A percentile compares a stretch with the other conserved stretches of the same genome.
Conservation (phyloP, 2,797 vertebrate species). For the Coranthus polyacanthus region DNA sequence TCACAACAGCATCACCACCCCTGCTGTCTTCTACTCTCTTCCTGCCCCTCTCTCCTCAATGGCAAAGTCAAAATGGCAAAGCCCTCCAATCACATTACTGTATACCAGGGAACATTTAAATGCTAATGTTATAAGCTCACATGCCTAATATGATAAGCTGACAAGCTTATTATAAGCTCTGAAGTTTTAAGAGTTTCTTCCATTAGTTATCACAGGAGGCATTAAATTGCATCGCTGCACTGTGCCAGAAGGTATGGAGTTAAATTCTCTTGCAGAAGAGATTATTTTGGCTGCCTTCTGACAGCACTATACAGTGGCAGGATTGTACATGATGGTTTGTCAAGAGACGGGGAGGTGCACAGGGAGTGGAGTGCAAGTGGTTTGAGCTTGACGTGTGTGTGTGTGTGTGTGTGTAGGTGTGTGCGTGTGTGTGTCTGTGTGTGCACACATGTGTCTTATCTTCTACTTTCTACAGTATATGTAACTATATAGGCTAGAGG, state of each 20-base stretch:
- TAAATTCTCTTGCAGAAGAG: constrained; percentile 85
- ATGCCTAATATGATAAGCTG: constrained; percentile 90
- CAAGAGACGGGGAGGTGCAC: constrained; percentile 69
- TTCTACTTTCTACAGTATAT: constrained; percentile 56
- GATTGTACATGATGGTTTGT: constrained; percentile 80
- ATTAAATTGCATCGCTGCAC: constrained; percentile 84
- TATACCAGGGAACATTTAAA: constrained; percentile 87
- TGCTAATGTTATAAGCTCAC: constrained; percentile 91
- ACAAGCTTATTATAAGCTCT: constrained; percentile 90
- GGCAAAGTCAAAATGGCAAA: constrained; percentile 81
- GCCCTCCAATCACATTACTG: constrained; percentile 85
- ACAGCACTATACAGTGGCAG: constrained; percentile 79
- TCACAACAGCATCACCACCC: constrained; percentile 26
- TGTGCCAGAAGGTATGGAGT: constrained; percentile 85
- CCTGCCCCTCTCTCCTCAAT: constrained; percentile 65
- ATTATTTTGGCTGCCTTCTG: constrained; percentile 84
- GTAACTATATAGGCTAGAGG: constrained; percentile 36
- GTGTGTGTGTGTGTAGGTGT: constrained; percentile 34
- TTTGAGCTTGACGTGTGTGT: constrained; percentile 50
- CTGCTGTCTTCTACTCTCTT: constrained; percentile 29
- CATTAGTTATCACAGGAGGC: constrained; percentile 87
- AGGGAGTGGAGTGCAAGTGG: constrained; percentile 64
- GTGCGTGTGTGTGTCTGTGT: constrained; percentile 42
- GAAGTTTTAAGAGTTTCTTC: constrained; percentile 89
- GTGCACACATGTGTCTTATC: constrained; percentile 54